phyloP scores from a whole-genome alignment of 2,113 vertebrate genomes.

The Formicarius rufipectus region DNA sequence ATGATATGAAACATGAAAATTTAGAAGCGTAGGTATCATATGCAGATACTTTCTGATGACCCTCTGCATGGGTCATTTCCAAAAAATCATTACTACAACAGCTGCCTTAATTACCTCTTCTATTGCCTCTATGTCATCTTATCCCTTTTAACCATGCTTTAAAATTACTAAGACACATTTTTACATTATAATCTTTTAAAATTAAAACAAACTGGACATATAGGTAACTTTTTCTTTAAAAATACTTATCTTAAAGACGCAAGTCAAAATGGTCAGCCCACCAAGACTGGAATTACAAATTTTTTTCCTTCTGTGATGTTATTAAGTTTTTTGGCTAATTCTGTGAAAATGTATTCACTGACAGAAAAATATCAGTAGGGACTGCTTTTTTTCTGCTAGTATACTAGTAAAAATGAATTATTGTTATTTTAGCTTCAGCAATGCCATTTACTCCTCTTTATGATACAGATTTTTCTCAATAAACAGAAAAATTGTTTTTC shows the following conservation, averaged over 20 bases:
- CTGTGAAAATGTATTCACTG: not conserved
- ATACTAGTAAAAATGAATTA: not conserved
- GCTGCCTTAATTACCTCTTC: not conserved
- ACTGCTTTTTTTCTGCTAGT: not conserved
- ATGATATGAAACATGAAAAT: not conserved
- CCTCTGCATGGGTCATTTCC: not conserved
- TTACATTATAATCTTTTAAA: not conserved
- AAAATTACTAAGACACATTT: not conserved
- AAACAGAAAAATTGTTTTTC: not conserved
- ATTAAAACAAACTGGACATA: not conserved
- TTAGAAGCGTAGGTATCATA: not conserved
- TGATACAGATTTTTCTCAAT: fast-evolving
- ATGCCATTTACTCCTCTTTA: not conserved
- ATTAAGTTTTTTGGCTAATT: not conserved
- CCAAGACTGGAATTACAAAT: not conserved
- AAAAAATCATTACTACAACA: not conserved
- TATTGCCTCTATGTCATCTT: not conserved
- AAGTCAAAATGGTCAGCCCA: not conserved
- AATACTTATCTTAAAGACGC: not conserved
- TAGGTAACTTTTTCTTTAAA: not conserved
- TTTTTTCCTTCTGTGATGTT: not conserved
- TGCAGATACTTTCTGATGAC: not conserved
- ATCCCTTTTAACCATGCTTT: not conserved
- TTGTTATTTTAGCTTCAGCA: not conserved
- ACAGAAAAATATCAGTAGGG: not conserved